Evolutionary conservation across 37 sponge, comb jelly and placozoan genomes (phyloP).

Genomic region (Agelas oroides): DNA sequence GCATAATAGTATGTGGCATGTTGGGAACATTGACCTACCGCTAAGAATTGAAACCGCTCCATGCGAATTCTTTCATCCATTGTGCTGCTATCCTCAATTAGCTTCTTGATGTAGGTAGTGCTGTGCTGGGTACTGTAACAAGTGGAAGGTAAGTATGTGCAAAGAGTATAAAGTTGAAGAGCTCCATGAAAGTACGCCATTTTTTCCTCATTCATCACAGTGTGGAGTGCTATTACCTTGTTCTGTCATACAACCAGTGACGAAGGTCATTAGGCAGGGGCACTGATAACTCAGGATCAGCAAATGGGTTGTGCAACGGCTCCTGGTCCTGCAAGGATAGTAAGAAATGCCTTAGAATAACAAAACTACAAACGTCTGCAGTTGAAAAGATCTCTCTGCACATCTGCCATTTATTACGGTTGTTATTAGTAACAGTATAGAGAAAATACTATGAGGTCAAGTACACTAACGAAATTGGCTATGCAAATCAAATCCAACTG

Average conservation of each 20-base stretch:
- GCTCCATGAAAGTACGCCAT: too few relatives aligned
- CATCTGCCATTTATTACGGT: too few relatives aligned
- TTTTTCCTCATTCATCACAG: background rate
- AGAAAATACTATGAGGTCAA: too few relatives aligned
- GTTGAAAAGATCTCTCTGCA: too few relatives aligned
- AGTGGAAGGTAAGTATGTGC: too few relatives aligned
- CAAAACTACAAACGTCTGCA: background rate
- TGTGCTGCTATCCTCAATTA: conserved; percentile 79
- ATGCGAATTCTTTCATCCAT: conserved; percentile 78
- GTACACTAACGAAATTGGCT: too few relatives aligned
- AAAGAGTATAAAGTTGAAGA: background rate
- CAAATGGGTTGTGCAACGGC: conserved; percentile 65
- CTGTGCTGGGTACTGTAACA: conserved; percentile 39
- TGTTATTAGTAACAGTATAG: too few relatives aligned
- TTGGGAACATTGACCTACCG: conserved; percentile 31
- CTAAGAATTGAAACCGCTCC: too few relatives aligned
- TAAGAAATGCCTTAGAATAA: background rate
- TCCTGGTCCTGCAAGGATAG: conserved; percentile 31
- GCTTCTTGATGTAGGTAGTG: conserved; percentile 83
- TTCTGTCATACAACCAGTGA: conserved; percentile 80
- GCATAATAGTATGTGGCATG: too few relatives aligned
- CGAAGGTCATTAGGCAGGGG: conserved; percentile 68
- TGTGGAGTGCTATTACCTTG: conserved; percentile 38
- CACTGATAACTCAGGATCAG: conserved; percentile 64
- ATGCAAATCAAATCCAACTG: too few relatives aligned